Percentiles rank a stretch among this genome's conserved stretches.
Evolutionary conservation across 2,888 invertebrate species (phyloP).

Genomic region (Eretmocerus hayati): DNA sequence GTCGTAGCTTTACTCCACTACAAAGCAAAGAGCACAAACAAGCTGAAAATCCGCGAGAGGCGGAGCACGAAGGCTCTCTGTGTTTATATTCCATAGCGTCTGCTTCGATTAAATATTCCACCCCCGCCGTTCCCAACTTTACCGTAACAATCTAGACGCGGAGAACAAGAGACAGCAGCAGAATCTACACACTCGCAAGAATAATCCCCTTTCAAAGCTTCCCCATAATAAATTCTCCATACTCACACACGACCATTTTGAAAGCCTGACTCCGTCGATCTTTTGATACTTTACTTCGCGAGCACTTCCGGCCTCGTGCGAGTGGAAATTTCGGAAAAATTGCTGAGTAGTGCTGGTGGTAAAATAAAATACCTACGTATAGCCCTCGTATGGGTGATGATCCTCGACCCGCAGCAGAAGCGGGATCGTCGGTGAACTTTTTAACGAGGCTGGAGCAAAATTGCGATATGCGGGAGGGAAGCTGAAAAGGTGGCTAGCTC

Average conservation of each 20-base stretch:
- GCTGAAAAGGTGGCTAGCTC: conserved; percentile 6
- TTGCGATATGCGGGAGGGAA: conserved; percentile 12
- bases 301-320: not conserved
- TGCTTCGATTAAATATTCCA: conserved; percentile 11
- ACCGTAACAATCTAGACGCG: no score
- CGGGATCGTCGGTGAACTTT: conserved; percentile 18
- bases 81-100: conserved; percentile 7
- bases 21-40: not conserved
- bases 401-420: not conserved
- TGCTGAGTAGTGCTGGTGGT: not conserved
- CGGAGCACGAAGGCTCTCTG: conserved; percentile 7
- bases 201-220: conserved; percentile 18
- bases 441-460: conserved; percentile 16
- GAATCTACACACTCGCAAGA: not conserved
- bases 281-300: not conserved
- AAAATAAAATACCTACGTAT: no score
- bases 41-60: not conserved
- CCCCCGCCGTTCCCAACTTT: not conserved
- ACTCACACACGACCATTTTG: conserved; percentile 3
- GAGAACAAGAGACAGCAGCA: no score
- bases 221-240: conserved; percentile 18
- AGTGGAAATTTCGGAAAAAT: conserved; percentile 17
- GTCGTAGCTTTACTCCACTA: no score
- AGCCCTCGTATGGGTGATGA: not conserved
- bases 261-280: no score